Conservation (phyloP, 2,888 invertebrate genomes). For the Herminia tarsipennalis region DNA sequence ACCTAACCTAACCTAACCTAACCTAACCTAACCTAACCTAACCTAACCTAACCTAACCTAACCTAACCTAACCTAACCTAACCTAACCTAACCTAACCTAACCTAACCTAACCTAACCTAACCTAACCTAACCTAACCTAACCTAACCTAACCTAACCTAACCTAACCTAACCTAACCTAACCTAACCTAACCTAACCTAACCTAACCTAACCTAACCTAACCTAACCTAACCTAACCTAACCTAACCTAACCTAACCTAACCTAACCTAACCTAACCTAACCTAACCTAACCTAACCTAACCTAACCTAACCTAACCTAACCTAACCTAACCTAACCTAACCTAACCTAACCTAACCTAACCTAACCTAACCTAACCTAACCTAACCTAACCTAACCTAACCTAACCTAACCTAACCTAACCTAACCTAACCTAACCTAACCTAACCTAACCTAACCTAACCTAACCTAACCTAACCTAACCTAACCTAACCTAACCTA, state of each 20-base stretch:
- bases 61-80: constrained; percentile 47
- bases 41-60: constrained; percentile 43
- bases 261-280: constrained; percentile 10
- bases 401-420: constrained; percentile 13
- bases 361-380: constrained; percentile 3
- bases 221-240: constrained; percentile 34
- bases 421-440: constrained; percentile 32
- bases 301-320: constrained; percentile 19
- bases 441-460: constrained; percentile 36
- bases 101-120: constrained; percentile 20
- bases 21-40: constrained; percentile 35
- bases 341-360: constrained; percentile 17
- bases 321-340: constrained; percentile 12
- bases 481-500: constrained; percentile 34
- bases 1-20: constrained; percentile 44
- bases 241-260: constrained; percentile 16
- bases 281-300: constrained; percentile 14
- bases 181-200: constrained; percentile 11
- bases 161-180: constrained; percentile 7
- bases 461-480: constrained; percentile 36
- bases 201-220: constrained; percentile 30
- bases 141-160: constrained; percentile 11
- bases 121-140: constrained; percentile 16
- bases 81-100: constrained; percentile 36
- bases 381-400: constrained; percentile 3